Percentiles rank a stretch among this genome's conserved stretches.
These are phyloP conservation scores for Calameuta pallipes DNA, from an alignment of 2,888 invertebrate genomes.

Conservation along the genomic window DNA sequence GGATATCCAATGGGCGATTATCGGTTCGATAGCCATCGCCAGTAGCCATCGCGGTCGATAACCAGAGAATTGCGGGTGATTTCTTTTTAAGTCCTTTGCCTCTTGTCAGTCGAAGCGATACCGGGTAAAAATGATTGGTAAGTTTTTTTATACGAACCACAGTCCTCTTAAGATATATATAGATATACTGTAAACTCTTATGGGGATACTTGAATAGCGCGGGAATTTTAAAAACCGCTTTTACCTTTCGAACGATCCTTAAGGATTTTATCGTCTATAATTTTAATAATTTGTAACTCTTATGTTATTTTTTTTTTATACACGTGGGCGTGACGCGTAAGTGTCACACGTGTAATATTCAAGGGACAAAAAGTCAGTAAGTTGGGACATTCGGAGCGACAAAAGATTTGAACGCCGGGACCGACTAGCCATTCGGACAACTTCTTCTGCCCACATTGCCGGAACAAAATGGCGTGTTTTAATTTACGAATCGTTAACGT, in stretches of 20 bases:
- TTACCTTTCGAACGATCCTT: background rate
- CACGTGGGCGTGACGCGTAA: background rate
- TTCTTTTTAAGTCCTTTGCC: background rate
- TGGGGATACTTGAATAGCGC: background rate
- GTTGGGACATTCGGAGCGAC: background rate
- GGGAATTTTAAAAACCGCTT: background rate
- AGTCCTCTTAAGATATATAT: background rate
- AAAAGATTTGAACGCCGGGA: background rate
- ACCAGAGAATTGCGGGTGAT: background rate
- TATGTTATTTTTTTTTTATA: background rate
- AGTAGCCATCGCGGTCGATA: background rate
- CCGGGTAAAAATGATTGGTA: background rate
- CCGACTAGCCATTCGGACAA: constrained; percentile 24
- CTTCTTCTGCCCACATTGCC: constrained; percentile 45
- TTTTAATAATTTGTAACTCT: background rate
- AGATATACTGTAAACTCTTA: background rate
- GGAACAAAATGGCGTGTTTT: constrained; percentile 49
- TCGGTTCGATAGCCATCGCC: background rate
- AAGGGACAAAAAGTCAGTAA: background rate
- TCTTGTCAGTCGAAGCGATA: background rate
- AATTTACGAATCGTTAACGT: constrained; percentile 61
- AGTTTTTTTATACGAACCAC: background rate
- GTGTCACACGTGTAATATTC: background rate
- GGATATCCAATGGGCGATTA: background rate
- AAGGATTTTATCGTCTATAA: no score